phyloP scores from a whole-genome alignment of 2,797 vertebrate genomes.

The Apogon talboti region DNA sequence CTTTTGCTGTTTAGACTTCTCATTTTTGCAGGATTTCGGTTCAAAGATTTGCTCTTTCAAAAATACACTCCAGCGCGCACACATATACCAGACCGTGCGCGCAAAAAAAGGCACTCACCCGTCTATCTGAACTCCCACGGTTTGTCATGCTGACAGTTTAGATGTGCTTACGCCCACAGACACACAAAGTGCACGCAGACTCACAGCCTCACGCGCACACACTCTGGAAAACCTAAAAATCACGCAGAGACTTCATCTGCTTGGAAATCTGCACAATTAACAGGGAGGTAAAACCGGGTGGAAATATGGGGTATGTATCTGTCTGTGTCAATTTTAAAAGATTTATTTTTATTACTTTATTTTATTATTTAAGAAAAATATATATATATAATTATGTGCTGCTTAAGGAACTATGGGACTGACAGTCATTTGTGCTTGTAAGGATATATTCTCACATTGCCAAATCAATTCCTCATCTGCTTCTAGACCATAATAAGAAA shows the following conservation, averaged over 20 bases:
- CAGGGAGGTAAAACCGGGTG: constrained; percentile 28
- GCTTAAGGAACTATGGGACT: constrained; percentile 46
- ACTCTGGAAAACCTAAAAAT: constrained; percentile 37
- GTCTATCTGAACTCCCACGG: constrained; percentile 77
- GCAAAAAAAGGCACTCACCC: constrained; percentile 70
- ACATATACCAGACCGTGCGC: constrained; percentile 41
- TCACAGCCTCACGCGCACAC: constrained; percentile 36
- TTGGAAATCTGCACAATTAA: constrained; percentile 55
- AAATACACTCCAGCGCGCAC: constrained; percentile 39
- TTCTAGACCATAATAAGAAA: constrained; percentile 17
- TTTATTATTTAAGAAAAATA: constrained; percentile 23
- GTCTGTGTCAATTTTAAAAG: constrained; percentile 28
- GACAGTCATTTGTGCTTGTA: constrained; percentile 21
- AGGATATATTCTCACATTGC: constrained; percentile 47
- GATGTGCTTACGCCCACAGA: constrained; percentile 74
- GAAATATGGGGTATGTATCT: constrained; percentile 29
- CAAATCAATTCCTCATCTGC: constrained; percentile 56
- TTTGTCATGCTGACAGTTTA: constrained; percentile 75
- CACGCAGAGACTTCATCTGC: constrained; percentile 54
- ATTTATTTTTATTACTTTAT: constrained; percentile 45
- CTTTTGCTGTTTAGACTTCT: constrained; percentile 34
- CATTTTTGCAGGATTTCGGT: constrained; percentile 55
- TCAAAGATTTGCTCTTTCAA: constrained; percentile 47
- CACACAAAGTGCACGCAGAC: constrained; percentile 65
- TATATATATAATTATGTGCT: constrained; percentile 38